Conservation (phyloP, 2,113 vertebrate genomes). For the Lamprotornis superbus region DNA sequence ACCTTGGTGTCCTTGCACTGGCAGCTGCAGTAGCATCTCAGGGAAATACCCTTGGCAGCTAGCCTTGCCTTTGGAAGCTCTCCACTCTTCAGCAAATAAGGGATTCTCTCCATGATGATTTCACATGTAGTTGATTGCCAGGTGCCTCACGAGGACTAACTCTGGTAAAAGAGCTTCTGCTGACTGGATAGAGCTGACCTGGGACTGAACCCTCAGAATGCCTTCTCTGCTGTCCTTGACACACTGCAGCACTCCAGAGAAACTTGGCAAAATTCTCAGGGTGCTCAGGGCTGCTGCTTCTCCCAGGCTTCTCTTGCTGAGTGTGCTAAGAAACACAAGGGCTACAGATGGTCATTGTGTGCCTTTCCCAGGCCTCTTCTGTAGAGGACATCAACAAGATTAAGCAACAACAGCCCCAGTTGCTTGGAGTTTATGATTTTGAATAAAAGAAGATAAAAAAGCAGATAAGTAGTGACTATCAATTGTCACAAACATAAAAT, state of each 20-base stretch:
- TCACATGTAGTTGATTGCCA: background rate
- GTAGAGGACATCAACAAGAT: background rate
- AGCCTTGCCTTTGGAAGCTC: background rate
- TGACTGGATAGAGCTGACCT: background rate
- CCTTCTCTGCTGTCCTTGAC: background rate
- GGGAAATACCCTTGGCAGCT: background rate
- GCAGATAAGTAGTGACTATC: background rate
- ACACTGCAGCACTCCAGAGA: background rate
- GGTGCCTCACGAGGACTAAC: fast-evolving
- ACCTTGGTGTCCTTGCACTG: background rate
- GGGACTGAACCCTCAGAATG: background rate
- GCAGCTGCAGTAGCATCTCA: background rate
- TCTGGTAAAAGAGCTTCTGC: background rate
- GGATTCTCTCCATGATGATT: background rate
- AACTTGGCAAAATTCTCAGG: background rate
- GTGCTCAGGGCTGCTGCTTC: background rate
- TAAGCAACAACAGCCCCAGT: background rate
- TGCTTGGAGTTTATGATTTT: background rate
- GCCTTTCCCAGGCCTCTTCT: background rate
- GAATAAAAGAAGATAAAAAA: background rate
- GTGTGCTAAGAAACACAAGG: background rate
- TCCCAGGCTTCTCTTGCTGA: background rate
- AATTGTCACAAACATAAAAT: background rate
- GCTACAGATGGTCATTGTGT: fast-evolving
- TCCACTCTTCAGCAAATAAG: background rate